Conservation (phyloP, 2,113 vertebrate genomes). For the Apistogramma diplotaenia region DNA sequence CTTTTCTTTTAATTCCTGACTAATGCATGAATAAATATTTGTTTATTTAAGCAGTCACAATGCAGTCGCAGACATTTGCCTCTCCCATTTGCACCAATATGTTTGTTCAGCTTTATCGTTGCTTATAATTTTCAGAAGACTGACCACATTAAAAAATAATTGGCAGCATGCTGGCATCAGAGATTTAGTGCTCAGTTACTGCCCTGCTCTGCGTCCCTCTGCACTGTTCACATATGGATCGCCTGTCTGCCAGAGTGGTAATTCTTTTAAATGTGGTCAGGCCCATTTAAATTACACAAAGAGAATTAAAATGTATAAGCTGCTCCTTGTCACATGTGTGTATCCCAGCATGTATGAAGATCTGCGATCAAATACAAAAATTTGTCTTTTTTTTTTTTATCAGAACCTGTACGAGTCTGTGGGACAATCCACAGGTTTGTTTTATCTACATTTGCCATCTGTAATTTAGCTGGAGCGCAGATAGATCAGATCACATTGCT, state of each 20-base stretch:
- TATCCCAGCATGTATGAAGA: constrained; percentile 1
- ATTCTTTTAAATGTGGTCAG: constrained; percentile 49
- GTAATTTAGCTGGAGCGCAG: constrained; percentile 45
- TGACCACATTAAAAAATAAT: constrained; percentile 61
- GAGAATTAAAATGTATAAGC: neutral
- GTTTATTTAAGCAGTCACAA: neutral
- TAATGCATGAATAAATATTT: neutral
- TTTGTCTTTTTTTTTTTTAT: neutral
- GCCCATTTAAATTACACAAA: neutral
- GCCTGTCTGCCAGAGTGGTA: constrained; percentile 39
- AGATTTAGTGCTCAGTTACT: constrained; percentile 60
- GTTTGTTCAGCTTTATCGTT: constrained; percentile 27
- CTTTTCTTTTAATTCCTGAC: neutral
- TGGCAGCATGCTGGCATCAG: constrained; percentile 43
- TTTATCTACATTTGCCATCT: constrained; percentile 33
- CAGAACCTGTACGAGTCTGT: constrained; percentile 18
- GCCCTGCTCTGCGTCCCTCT: constrained; percentile 48
- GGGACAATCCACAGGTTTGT: constrained; percentile 49
- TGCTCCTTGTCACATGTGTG: neutral
- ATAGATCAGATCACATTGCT: constrained; percentile 39
- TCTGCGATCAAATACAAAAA: constrained; percentile 27
- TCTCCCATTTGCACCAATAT: neutral
- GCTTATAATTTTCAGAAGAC: constrained; percentile 32
- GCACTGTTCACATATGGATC: constrained; percentile 54
- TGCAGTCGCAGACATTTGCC: neutral